Evolutionary conservation across 2,113 vertebrate species (phyloP), one percentile per base, ranked within the genome.

Genomic region (Notothenia coriiceps): DNA sequence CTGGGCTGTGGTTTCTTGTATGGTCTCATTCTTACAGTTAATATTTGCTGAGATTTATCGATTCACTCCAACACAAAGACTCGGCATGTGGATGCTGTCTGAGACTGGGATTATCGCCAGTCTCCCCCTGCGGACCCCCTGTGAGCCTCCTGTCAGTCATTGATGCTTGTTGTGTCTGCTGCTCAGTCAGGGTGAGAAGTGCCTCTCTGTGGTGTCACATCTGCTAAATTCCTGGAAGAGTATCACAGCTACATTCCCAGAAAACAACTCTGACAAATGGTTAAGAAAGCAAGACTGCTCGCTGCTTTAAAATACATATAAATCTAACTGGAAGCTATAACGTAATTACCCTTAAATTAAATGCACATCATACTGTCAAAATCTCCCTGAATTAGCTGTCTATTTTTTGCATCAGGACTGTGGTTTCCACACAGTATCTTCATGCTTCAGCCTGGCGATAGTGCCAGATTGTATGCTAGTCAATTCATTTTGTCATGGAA

Each of bases 51-150:
- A 78, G 57, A 73, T 35, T 22, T 43, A 22, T 79, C 22, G 13
- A 74, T 60, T 71, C 35, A 50, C 68, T 72, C 59, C 66, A 40
- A 65, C 78, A 82, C 78, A 62, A 61, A 62, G 22, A 15, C 79
- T 49, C 22, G 8, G 63, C 13, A 33, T 68, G 74, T 64, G 51
- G 67, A 66, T 20, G 22, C 70, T 70, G 60, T 87, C 84, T 86
- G 88, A 80, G 90, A 84, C 84, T 86, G 88, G 82, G 90, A 84
- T 15, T 46, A 44, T 13, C 2, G 79, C 88, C 88, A 80, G 72
- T 44, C 64, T 84, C 52, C 3, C 57, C 44, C 57, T 33, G 75
- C 40, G 74, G 63, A 82, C 88, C 86, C 84, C 78, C 51, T 60
- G 25, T 63, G 79, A 71, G 25, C 70, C 71, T 70, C 63, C 77